A percentile compares a stretch with the other conserved stretches of the same genome.
Evolutionary conservation across 2,888 invertebrate species (phyloP).

Genomic region (Drepana falcataria): DNA sequence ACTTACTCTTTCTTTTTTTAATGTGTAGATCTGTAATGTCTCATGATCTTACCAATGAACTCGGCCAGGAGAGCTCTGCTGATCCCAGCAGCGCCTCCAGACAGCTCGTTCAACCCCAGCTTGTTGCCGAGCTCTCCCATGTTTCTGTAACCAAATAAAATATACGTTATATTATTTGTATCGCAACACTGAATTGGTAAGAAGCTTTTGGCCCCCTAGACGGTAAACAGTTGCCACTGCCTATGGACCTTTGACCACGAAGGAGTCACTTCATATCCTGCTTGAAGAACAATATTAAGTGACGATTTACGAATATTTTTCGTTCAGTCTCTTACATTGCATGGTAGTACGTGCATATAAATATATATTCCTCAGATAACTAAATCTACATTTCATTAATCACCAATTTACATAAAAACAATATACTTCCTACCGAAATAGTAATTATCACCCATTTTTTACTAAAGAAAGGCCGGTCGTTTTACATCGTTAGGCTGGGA

Average conservation of each 20-base stretch:
- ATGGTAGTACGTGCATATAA: too few relatives aligned
- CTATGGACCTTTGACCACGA: too few relatives aligned
- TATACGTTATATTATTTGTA: not conserved
- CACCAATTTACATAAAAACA: not conserved
- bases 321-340: too few relatives aligned
- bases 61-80: conserved; percentile 92
- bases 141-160: conserved; percentile 29
- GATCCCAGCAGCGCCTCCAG: conserved; percentile 82
- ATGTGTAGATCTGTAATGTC: too few relatives aligned
- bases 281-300: too few relatives aligned
- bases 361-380: too few relatives aligned
- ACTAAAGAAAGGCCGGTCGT: conserved; percentile 16
- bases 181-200: too few relatives aligned
- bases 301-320: too few relatives aligned
- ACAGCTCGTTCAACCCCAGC: conserved; percentile 85
- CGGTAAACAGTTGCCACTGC: too few relatives aligned
- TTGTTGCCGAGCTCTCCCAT: conserved; percentile 82
- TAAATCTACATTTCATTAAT: not conserved
- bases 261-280: too few relatives aligned
- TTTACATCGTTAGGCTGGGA: conserved; percentile 35
- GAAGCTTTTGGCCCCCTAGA: too few relatives aligned
- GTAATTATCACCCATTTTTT: not conserved
- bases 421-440: not conserved
- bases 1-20: too few relatives aligned
- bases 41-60: conserved; percentile 81